Evolutionary conservation across 2,888 invertebrate species (phyloP).

Genomic region (Andrena trimmerana): DNA sequence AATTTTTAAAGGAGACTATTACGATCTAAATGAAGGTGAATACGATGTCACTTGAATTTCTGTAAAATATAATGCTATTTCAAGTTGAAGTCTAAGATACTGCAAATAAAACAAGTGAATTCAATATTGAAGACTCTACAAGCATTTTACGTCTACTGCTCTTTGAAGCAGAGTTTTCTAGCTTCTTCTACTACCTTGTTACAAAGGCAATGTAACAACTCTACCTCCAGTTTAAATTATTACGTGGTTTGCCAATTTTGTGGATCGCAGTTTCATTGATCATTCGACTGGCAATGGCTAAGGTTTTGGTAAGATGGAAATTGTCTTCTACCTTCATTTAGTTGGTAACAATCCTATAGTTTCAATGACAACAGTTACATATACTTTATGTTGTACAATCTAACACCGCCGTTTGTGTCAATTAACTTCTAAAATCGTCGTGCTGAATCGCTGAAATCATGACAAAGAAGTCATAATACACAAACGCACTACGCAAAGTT

Average conservation of each 20-base stretch:
- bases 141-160: too few relatives aligned
- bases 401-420: slow-evolving; percentile 26
- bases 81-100: neutral
- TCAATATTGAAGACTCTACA: too few relatives aligned
- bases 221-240: too few relatives aligned
- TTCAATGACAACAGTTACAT: slow-evolving; percentile 15
- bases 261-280: too few relatives aligned
- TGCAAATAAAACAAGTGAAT: neutral
- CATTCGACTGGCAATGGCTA: too few relatives aligned
- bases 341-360: slow-evolving; percentile 13
- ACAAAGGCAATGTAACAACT: too few relatives aligned
- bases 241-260: too few relatives aligned
- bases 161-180: too few relatives aligned
- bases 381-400: slow-evolving; percentile 17
- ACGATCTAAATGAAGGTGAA: slow-evolving; percentile 23
- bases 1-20: slow-evolving; percentile 14
- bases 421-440: slow-evolving; percentile 37
- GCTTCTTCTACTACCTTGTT: too few relatives aligned
- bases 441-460: slow-evolving; percentile 4
- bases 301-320: too few relatives aligned
- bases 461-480: slow-evolving; percentile 10
- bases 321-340: slow-evolving; percentile 27
- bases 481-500: neutral
- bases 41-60: neutral
- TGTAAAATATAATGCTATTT: neutral